A percentile compares a stretch with the other conserved stretches of the same genome.
Evolutionary conservation across 2,113 vertebrate genomes (phyloP).

Genomic region (Notothenia rossii): DNA sequence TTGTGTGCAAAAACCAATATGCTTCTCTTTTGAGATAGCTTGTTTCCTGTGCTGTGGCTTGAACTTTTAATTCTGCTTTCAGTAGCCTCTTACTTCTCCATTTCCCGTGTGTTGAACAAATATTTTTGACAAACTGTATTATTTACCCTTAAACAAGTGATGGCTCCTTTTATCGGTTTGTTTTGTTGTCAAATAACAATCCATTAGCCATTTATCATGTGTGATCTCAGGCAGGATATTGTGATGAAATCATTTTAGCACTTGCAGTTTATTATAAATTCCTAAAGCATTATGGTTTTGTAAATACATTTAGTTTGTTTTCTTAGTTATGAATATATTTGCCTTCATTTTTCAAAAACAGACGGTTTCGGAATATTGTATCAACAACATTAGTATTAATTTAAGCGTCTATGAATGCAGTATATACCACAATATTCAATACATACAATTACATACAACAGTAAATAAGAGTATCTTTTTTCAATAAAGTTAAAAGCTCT

Average conservation of each 20-base stretch:
- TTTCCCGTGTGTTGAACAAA: slow-evolving; percentile 33
- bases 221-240: background rate
- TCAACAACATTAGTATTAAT: background rate
- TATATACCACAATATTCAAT: background rate
- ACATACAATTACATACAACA: background rate
- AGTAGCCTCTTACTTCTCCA: slow-evolving; percentile 71
- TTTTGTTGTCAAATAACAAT: background rate
- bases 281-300: background rate
- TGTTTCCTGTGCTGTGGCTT: slow-evolving; percentile 82
- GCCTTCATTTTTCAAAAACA: slow-evolving; percentile 6
- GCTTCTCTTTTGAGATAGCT: slow-evolving; percentile 80
- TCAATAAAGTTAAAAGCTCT: slow-evolving; percentile 1
- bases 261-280: background rate
- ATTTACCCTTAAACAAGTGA: background rate
- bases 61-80: slow-evolving; percentile 79
- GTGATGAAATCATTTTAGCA: background rate
- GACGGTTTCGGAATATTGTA: background rate
- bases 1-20: slow-evolving; percentile 75
- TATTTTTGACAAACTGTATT: slow-evolving; percentile 13
- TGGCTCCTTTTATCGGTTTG: background rate
- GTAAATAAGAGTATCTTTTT: background rate
- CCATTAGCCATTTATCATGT: background rate
- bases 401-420: background rate
- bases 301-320: background rate
- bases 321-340: background rate